A percentile compares a stretch with the other conserved stretches of the same genome.
These are phyloP conservation scores for Spisula solida DNA, from an alignment of 2,888 invertebrate genomes.

Conservation along the genomic window DNA sequence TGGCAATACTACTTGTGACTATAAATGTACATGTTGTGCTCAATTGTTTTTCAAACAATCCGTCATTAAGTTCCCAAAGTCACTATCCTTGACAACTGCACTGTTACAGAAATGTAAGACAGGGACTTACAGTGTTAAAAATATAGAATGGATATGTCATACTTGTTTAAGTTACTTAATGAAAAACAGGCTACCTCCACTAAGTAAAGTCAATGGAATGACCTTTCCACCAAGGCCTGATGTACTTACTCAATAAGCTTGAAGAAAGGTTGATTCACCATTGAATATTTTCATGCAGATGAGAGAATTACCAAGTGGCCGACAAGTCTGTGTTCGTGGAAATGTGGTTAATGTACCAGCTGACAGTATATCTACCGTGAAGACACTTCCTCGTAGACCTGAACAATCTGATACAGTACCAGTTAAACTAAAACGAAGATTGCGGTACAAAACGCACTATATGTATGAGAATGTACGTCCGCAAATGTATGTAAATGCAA, in stretches of 20 bases:
- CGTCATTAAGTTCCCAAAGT: no score
- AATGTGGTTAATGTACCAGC: constrained; percentile 63
- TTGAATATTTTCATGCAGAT: constrained; percentile 54
- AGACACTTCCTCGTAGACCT: constrained; percentile 44
- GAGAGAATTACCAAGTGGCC: constrained; percentile 53
- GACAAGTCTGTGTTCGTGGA: constrained; percentile 50
- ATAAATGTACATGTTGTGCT: no score
- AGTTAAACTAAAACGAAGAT: constrained; percentile 48
- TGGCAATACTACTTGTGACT: no score
- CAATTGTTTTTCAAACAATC: no score
- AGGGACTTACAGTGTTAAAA: background rate
- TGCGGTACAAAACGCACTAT: constrained; percentile 48
- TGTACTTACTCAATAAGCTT: constrained; percentile 33
- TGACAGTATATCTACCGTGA: constrained; percentile 12
- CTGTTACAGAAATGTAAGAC: background rate
- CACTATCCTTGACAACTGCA: no score
- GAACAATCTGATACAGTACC: background rate
- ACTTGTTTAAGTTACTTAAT: constrained; percentile 40
- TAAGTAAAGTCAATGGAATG: constrained; percentile 37
- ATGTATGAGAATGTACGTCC: constrained; percentile 60
- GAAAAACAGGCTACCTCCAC: constrained; percentile 46
- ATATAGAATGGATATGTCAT: constrained; percentile 54
- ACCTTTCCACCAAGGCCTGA: constrained; percentile 51
- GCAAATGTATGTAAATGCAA: constrained; percentile 38
- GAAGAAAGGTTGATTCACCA: constrained; percentile 62